Evolutionary conservation across 1,140 invertebrate genomes (phyloP), one percentile per base, ranked within the genome.

Genomic region (Aphaenogaster ashmeadi): DNA sequence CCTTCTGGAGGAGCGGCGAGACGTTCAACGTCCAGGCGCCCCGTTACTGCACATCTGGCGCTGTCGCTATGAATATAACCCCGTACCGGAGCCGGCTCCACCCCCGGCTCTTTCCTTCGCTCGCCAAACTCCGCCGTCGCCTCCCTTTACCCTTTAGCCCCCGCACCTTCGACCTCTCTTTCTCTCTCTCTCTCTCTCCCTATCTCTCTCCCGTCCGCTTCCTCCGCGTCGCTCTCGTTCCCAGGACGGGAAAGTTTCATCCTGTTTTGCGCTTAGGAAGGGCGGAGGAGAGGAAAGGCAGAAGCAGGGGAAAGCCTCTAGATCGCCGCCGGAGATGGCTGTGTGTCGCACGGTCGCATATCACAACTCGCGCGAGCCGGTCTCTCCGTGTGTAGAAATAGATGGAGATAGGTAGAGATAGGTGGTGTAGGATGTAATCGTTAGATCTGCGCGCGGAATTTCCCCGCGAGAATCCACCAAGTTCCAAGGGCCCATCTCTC

Each of bases 31-130:
- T 94, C 93, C 94, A 90, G 52, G 87, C 88, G 75, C 74, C 33
- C 80, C 89, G 91, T 90, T 91, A 87, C 90, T 89, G 92, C 91
- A 93, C 92, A 93, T 92, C 92, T 93, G 92, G 91, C 79, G 92
- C 91, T 93, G 92, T 93, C 92, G 91, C 91, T 91, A 93, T 93
- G 92, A 93, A 93, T 93, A 93, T 93, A 93, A 92, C 88, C 86
- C 71, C 87, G 36, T 77, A 69, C 62, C 44, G 50, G n/a, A 47
- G 47, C 47, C 71, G 13, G 18, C 58, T 62, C 71, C 44, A 47
- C 18, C 72, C 87, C 79, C 77, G 21, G 50, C 77, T 62, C 54
- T 64, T 62, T 87, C 89, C 81, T 75, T 74, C 81, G 41, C 86
- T 56, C 74, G 80, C 89, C 83, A 86, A 90, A 88, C 90, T 90